Percentiles rank a stretch among this genome's conserved stretches.
Conservation (phyloP, 2,113 vertebrate genomes). For the Sorex fumeus region DNA sequence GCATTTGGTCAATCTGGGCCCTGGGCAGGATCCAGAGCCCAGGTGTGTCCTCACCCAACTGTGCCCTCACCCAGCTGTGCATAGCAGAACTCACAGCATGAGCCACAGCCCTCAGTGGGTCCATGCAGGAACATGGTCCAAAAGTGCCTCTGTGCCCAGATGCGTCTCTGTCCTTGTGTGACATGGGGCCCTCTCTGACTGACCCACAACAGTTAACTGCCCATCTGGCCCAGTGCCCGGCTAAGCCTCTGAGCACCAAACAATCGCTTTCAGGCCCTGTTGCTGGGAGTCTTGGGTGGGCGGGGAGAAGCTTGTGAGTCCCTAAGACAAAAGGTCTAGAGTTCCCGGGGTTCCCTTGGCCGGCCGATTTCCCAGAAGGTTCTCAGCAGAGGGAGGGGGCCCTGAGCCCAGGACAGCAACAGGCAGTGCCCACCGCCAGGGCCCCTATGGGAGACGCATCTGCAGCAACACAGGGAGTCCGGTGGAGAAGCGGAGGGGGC, state of each 20-base stretch:
- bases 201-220: conserved; percentile 22
- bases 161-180: not conserved
- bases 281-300: conserved; percentile 57
- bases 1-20: too few relatives aligned
- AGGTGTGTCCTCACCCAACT: too few relatives aligned
- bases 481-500: too few relatives aligned
- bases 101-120: too few relatives aligned
- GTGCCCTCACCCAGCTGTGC: too few relatives aligned
- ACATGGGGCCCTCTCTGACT: not conserved
- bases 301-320: not conserved
- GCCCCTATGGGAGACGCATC: too few relatives aligned
- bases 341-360: not conserved
- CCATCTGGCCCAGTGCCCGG: conserved; percentile 49
- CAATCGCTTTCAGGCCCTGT: conserved; percentile 34
- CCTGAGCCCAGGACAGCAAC: too few relatives aligned
- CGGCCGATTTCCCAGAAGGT: too few relatives aligned
- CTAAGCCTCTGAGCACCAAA: not conserved
- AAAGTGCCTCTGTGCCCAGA: too few relatives aligned
- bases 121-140: too few relatives aligned
- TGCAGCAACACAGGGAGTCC: not conserved
- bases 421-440: not conserved
- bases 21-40: too few relatives aligned
- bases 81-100: too few relatives aligned
- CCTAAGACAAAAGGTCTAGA: conserved; percentile 46
- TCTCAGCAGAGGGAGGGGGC: not conserved